Evolutionary conservation across 2,797 vertebrate genomes (phyloP).

Genomic region (Gymnopithys bicolor): DNA sequence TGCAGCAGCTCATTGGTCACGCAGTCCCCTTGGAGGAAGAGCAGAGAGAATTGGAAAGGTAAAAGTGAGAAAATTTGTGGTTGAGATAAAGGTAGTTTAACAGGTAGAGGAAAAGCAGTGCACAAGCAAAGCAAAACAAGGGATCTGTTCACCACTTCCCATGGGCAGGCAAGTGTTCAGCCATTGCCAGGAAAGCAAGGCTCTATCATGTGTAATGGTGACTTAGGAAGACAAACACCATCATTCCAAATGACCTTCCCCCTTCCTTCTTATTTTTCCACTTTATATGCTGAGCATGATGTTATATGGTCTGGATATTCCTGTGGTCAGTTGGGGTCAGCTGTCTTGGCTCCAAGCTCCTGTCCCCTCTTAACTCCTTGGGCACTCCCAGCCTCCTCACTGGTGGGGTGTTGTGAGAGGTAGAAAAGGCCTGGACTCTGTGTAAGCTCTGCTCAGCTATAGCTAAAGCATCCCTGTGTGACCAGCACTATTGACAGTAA

Average conservation of each 20-base stretch:
- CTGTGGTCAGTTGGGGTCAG: neutral
- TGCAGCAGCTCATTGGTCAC: neutral
- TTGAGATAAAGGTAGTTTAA: neutral
- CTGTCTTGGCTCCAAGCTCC: neutral
- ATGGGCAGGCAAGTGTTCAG: neutral
- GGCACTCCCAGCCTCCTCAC: rapidly evolving
- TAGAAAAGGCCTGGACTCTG: neutral
- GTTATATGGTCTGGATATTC: neutral
- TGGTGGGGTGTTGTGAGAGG: neutral
- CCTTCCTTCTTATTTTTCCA: neutral
- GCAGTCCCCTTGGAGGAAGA: neutral
- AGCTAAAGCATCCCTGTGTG: neutral
- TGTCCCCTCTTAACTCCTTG: neutral
- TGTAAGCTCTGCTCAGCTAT: neutral
- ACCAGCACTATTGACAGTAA: rapidly evolving
- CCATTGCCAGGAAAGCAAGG: neutral
- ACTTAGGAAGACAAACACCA: rapidly evolving
- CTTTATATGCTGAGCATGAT: neutral
- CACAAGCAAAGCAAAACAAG: neutral
- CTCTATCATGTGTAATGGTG: too few species aligned
- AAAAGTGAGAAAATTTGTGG: neutral
- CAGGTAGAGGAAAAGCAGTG: neutral
- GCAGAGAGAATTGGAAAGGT: neutral
- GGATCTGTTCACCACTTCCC: neutral
- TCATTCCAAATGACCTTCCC: rapidly evolving